Base-by-base conservation (phyloP, 2,888 invertebrate species). In the Ophioninae sp. region DNA sequence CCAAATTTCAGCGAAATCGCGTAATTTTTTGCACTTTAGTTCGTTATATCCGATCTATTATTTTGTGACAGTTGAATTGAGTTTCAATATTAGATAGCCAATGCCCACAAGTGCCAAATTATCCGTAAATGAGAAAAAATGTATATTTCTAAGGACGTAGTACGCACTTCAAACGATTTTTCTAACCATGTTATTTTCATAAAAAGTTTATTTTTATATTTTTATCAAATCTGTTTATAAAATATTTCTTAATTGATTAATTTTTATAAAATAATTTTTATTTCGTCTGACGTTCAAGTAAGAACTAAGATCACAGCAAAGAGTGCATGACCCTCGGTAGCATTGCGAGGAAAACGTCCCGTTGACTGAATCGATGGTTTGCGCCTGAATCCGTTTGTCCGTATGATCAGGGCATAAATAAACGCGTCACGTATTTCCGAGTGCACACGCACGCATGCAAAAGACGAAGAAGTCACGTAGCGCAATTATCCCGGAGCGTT, bases 381-480 rank as follows among this genome's bases (percentile, higher is more conserved):
- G 21, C 8, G 56, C 65, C 30, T 39, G 67, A 67, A 59, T 76
- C 20, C 39, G 39, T 74, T 61, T 57, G n/a, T 13, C 30, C 59
- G n/a, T 13, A 64, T 44, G 56, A 10, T 23, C 39, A 62, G 64
- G 64, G 41, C 44, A 44, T 73, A 56, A 69, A 74, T 77, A 80
- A 80, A 77, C 68, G 13, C 30, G 62, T 80, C 83, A 83, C 83
- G 83, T 83, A 80, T 65, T 23, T 41, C 41, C 20, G 69, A n/a
- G 21, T 50, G 67, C 72, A 73, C 72, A 79, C 67, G 80, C 57
- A 37, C 56, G 61, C 44, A 56, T 41, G 23, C 50, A 70, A n/a
- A 61, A 44, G 65, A 68, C 76, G 72, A 74, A 62, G 59, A 68
- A 64, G 80, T 80, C 83, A 83, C 83, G 83, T 83, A 80, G 59